Base-by-base conservation (phyloP, 2,888 invertebrate genomes). In the Drosophila antonietae region DNA sequence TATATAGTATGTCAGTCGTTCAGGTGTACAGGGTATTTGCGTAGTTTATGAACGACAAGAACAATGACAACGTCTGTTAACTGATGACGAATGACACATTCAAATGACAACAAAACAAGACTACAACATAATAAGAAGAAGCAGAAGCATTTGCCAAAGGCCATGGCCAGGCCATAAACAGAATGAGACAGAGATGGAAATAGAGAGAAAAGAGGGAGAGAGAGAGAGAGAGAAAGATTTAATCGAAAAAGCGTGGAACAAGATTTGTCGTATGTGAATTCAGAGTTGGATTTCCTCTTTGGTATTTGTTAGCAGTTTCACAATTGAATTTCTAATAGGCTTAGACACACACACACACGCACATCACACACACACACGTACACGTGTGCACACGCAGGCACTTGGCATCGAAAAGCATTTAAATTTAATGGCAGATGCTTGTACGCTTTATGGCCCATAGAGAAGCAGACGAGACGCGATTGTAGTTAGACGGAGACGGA, bases 281-380 rank as follows among this genome's bases (percentile, higher is more conserved):
- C 47, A 28, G 39, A 41, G 18, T 60, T 65, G 49, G 18, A 49
- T 51, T 62, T 59, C 59, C 59, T 37, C 51, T 35, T 51, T 59
- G 55, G 18, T 55, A 53, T 39, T 43, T 57, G 57, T 44, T 47
- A 37, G 58, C 47, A 39, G 64, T 80, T 73, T 66, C 66, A 68
- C 82, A 78, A 83, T 84, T 84, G 89, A 89, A 89, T 89, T 83
- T 89, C 84, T 87, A 89, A 84, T 89, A 75, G 89, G 77, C 80
- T 73, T 73, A 72, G 51, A 51, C 49, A 8, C 23, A 46, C 59
- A 55, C n/a, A 53, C 53, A 35, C 18, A 23, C 15, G 44, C 39
- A 23, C n/a, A 7, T 3, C 14, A 47, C 47, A 20, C 15, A 43
- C 57, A 46, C 12, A 53, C 28, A n/a, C 37, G 2, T 3, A 33